Base-by-base conservation (phyloP, 2,888 invertebrate genomes). In the Rotaria sp. region DNA sequence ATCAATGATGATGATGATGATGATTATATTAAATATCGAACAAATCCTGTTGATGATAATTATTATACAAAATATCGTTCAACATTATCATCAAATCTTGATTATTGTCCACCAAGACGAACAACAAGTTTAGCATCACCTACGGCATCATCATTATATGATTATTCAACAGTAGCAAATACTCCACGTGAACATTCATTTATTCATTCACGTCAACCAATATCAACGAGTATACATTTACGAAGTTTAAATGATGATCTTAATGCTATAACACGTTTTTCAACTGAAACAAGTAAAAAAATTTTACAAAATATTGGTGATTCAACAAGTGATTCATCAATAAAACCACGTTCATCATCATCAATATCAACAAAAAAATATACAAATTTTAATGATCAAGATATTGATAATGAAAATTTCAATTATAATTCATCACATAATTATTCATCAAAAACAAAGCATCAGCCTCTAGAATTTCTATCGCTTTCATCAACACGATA, bases 51-150 rank as follows among this genome's bases (percentile, higher is more conserved):
- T 45, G 45, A 45, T 38, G 80, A 45, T n/a, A 45, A 45, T n/a
- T 41, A 45, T n/a, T 80, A 45, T n/a, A 26, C 41, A 80, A 80
- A 80, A 80, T 45, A 80, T 45, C 80, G 80, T 80, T 45, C 45
- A 45, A 4, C 67, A 5, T 67, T 67, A 67, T 1, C 35, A 38
- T 67, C 67, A 38, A 67, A 67, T 38, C 5, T 21, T 18, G 67
- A 80, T 80, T 80, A 80, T 80, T 45, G 80, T 24, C 80, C 80
- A 80, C 80, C 80, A 80, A 80, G 45, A 80, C 80, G 80, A n/a
- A 80, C 80, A 80, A 67, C 67, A 4, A 67, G 35, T 67, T 67
- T 67, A 35, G 67, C 15, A 67, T 67, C 67, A 35, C 35, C 67
- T 10, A 80, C 80, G 1, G 80, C 80, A n/a, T 80, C 80, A n/a